These are phyloP conservation scores for Ornithoptera alexandrae DNA, from an alignment of 2,888 invertebrate genomes.

Conservation along the genomic window DNA sequence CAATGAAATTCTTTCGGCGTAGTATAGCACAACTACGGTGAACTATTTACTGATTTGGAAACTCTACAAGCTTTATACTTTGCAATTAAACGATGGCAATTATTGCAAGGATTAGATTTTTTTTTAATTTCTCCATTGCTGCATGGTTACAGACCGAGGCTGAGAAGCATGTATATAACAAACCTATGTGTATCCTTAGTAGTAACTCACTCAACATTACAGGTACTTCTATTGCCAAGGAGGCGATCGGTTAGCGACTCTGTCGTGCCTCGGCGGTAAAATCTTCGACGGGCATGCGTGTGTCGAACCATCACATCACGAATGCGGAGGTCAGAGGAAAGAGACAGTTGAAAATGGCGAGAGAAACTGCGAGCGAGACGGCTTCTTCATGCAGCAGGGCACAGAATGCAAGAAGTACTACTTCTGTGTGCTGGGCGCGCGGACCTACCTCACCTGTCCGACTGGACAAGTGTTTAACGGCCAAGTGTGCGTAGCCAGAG, in stretches of 20 bases:
- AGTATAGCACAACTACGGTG: too few relatives aligned
- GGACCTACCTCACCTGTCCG: constrained; percentile 74
- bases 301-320: constrained; percentile 62
- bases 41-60: too few relatives aligned
- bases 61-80: too few relatives aligned
- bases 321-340: constrained; percentile 59
- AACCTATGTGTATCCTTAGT: too few relatives aligned
- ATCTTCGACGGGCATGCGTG: constrained; percentile 81
- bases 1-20: too few relatives aligned
- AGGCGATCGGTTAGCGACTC: constrained; percentile 75
- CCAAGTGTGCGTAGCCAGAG: constrained; percentile 73
- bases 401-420: constrained; percentile 77
- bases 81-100: too few relatives aligned
- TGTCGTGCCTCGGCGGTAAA: constrained; percentile 78
- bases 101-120: too few relatives aligned
- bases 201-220: constrained; percentile 15
- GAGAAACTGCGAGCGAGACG: constrained; percentile 66
- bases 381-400: constrained; percentile 77
- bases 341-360: constrained; percentile 50
- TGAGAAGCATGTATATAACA: too few relatives aligned
- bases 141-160: not conserved
- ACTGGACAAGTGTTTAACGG: constrained; percentile 77
- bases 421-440: constrained; percentile 77
- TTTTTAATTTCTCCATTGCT: too few relatives aligned
- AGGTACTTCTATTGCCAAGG: constrained; percentile 81